Conservation (phyloP, 2,888 invertebrate genomes). For the Lapara coniferarum region DNA sequence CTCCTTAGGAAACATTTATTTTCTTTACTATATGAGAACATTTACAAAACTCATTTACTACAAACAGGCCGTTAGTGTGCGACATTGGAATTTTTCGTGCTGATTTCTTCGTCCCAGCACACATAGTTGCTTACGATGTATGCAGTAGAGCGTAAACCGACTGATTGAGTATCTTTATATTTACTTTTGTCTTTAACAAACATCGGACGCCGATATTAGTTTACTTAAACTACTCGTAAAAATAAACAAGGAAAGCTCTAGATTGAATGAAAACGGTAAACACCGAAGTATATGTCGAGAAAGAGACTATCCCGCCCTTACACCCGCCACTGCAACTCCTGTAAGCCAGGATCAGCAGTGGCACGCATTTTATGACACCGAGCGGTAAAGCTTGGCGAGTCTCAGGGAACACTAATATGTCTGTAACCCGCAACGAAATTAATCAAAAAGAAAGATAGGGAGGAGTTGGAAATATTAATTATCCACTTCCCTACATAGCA, state of each 20-base stretch:
- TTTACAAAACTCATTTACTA: background rate
- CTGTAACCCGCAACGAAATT: no score
- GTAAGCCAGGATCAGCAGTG: no score
- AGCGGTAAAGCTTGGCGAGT: no score
- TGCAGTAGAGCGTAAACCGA: conserved; percentile 40
- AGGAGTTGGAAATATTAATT: no score
- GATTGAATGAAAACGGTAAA: conserved; percentile 30
- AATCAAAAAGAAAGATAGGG: no score
- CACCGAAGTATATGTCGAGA: background rate
- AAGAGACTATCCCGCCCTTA: no score
- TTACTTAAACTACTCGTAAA: conserved; percentile 13
- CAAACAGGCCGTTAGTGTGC: conserved; percentile 14
- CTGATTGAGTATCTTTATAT: conserved; percentile 41
- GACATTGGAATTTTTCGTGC: conserved; percentile 44
- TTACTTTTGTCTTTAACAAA: conserved; percentile 37
- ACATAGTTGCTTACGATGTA: conserved; percentile 50
- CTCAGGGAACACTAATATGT: no score
- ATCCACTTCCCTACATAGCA: no score
- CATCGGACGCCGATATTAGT: conserved; percentile 17
- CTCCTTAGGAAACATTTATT: background rate
- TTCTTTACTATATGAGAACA: background rate
- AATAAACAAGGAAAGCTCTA: conserved; percentile 30
- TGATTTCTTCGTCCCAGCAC: conserved; percentile 45
- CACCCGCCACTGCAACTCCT: no score
- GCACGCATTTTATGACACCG: no score